Evolutionary conservation across 2,113 vertebrate species (phyloP), one percentile per base, ranked within the genome.

Genomic region (Mirounga angustirostris): DNA sequence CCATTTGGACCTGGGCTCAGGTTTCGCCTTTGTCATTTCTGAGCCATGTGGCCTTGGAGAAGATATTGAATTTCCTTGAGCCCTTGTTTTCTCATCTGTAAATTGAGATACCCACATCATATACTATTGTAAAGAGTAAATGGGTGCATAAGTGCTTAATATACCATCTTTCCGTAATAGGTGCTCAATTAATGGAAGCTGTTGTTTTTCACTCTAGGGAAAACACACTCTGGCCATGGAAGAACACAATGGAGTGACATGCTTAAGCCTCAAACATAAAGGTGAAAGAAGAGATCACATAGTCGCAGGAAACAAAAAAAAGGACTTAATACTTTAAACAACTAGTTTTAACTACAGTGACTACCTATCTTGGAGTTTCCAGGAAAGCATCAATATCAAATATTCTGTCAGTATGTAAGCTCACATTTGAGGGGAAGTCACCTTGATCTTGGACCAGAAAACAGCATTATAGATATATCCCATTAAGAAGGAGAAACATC

Each of bases 391-490:
- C 67, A 10, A 24, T 69, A 86, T 83, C 52, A 78, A 79, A 79
- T 85, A 56, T 30, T 21, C 50, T 92, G 30, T 78, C 65, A 54
- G 36, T 40, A 74, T 5, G 30, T 33, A 58, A 80, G 89, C 12
- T 76, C 52, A 58, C 46, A 58, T 84, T 79, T 67, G 78, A 91
- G 59, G 82, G 40, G 46, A 5, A 65, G 50, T 85, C 36, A 54
- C 78, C 69, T 79, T 80, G 50, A 89, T 36, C 67, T 84, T 81
- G 71, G 43, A 58, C 63, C 84, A 81, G 88, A 80, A 97, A 89
- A 74, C 19, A 84, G 46, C 18, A 63, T 71, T 33, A 19, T 46
- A 56, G n/a, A n/a, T 22, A n/a, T 16, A 30, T 7, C 52, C 28
- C 67, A 61, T 22, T n/a, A 30, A 30, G n/a, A 82, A 91, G 36